Base-by-base conservation (phyloP, 2,113 vertebrate genomes). In the Myrmophylax atrothorax region DNA sequence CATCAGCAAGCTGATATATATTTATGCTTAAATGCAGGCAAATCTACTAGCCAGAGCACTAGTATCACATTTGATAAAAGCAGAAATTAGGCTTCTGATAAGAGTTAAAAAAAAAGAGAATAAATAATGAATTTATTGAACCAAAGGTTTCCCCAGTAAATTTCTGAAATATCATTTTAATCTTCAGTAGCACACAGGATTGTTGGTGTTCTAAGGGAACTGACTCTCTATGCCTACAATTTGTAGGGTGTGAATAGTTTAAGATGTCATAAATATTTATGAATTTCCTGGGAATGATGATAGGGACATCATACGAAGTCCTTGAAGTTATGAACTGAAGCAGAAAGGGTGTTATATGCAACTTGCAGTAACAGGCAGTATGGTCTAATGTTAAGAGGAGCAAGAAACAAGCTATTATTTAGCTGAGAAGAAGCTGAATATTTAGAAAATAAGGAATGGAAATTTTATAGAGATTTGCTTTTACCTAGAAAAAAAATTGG, bases 241-340 rank as follows among this genome's bases (percentile, higher is more conserved):
- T 94, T 92, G 80, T 84, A 89, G 64, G 66, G 66, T 66, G 50
- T 87, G 80, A 92, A 89, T 91, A 63, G 86, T 91, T 96, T 86
- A 79, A 83, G 84, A 80, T 56, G 76, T 52, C 26, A 28, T 94
- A 77, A 84, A 96, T 94, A 87, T 95, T 93, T 93, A 87, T 87
- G 73, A 81, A 90, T 58, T 85, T 82, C 84, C 72, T 77, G 64
- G 63, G 62, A 77, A 91, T 86, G 73, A 77, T 86, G 24, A 84
- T 74, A 70, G 46, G 74, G 62, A 79, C 60, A 60, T 75, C 38
- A 50, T 28, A n/a, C 14, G 25, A 52, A 94, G n/a, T 68, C 72
- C 85, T 52, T 87, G 87, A 92, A 89, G 77, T 78, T 92, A 89
- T 2, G 26, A 90, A 93, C 42, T 78, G 77, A 95, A 91, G 83